Evolutionary conservation across 2,797 vertebrate genomes (phyloP).

Genomic region (Neosilurus mollespiculum): DNA sequence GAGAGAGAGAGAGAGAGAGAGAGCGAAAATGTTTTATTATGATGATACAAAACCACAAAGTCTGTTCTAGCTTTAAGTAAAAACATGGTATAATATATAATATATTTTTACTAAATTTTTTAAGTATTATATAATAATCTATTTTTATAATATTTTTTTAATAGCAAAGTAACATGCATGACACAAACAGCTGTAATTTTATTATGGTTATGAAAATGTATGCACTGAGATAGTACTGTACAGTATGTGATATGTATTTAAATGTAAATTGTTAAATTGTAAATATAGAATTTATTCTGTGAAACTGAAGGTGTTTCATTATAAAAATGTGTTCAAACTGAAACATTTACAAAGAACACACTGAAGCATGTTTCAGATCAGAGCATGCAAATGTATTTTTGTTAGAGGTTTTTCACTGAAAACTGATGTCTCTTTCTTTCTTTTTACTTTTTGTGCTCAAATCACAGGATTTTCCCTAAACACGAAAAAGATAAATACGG

Average conservation of each 20-base stretch:
- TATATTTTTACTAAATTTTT: neutral
- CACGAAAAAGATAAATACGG: conserved; percentile 61
- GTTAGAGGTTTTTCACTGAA: neutral
- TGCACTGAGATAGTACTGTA: neutral
- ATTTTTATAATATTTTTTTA: too few relatives aligned
- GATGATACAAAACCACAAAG: neutral
- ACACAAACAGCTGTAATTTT: neutral
- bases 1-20: neutral
- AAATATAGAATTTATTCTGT: neutral
- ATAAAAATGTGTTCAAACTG: conserved; percentile 7
- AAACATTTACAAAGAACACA: neutral
- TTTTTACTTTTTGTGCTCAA: conserved; percentile 24
- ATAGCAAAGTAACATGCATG: neutral
- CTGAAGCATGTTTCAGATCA: neutral
- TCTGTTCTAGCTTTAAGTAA: neutral
- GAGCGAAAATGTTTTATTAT: neutral
- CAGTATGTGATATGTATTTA: neutral
- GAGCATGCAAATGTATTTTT: neutral
- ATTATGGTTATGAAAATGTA: neutral
- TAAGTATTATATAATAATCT: too few relatives aligned
- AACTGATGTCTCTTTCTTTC: conserved; percentile 17
- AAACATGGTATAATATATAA: neutral
- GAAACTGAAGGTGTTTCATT: too few relatives aligned
- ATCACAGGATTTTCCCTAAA: conserved; percentile 57
- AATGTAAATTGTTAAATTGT: neutral